phyloP scores from a whole-genome alignment of 2,888 invertebrate genomes.

The Helobdella robusta region DNA sequence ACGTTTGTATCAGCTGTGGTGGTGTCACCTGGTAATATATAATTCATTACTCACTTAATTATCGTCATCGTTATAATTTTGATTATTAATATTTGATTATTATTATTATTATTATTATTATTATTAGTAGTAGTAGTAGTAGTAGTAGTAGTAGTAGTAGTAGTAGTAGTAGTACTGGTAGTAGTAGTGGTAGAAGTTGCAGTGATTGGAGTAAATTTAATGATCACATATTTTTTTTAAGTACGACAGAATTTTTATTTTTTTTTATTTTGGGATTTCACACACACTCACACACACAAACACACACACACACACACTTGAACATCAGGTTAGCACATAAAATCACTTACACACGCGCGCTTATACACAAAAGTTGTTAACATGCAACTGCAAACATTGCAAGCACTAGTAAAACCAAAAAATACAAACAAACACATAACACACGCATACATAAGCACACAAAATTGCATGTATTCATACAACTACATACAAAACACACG shows the following conservation, averaged over 20 bases:
- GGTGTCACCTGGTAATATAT: no score
- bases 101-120: no score
- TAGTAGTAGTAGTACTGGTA: background rate
- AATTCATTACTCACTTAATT: no score
- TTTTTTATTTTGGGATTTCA: background rate
- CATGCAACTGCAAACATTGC: background rate
- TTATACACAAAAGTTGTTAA: background rate
- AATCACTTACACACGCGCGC: background rate
- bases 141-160: conserved; percentile 1
- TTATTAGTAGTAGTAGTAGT: conserved; percentile 1
- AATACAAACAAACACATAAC: conserved; percentile 7
- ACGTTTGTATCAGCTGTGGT: no score
- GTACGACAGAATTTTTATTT: background rate
- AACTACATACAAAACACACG: conserved; percentile 11
- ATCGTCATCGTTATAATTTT: no score
- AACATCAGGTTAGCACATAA: background rate
- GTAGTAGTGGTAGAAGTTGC: no score
- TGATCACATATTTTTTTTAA: no score
- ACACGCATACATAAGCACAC: conserved; percentile 10
- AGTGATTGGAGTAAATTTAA: no score
- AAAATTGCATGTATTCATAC: background rate
- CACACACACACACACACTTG: no score
- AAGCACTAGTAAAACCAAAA: background rate
- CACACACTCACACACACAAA: background rate
- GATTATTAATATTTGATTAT: no score